Percentiles rank a stretch among this genome's conserved stretches.
phyloP scores from a whole-genome alignment of 2,888 invertebrate genomes.

The Ferdinandea cuprea region DNA sequence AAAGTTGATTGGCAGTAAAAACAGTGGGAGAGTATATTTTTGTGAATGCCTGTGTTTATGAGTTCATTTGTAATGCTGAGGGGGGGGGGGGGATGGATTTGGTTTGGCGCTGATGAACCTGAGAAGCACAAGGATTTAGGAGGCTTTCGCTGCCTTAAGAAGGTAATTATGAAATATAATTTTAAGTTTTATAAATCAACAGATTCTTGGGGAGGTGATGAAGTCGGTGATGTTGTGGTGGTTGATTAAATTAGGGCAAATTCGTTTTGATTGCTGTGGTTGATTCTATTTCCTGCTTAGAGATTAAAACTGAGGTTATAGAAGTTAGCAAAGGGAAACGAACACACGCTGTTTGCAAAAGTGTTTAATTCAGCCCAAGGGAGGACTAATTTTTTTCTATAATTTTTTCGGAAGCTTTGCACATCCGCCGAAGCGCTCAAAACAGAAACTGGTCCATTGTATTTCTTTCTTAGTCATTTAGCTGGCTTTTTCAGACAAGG shows the following conservation, averaged over 20 bases:
- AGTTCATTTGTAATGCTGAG: conserved; percentile 39
- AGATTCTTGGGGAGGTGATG: not conserved
- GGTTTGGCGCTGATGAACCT: not conserved
- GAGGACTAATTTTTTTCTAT: too few species aligned
- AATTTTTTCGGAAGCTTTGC: too few species aligned
- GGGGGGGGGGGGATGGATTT: not conserved
- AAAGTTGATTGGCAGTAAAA: conserved; percentile 70
- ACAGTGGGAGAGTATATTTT: conserved; percentile 45
- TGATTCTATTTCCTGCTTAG: too few species aligned
- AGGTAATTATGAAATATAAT: conserved; percentile 15
- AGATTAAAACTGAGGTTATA: too few species aligned
- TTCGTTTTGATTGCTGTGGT: not conserved
- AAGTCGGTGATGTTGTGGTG: too few species aligned
- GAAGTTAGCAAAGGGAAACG: too few species aligned
- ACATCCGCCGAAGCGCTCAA: too few species aligned
- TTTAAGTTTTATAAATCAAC: conserved; percentile 26
- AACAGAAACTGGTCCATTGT: too few species aligned
- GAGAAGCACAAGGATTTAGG: conserved; percentile 1
- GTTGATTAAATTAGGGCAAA: not conserved
- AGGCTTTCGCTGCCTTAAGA: not conserved
- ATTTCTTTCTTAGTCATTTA: too few species aligned
- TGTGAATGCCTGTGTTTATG: conserved; percentile 52
- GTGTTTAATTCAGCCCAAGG: too few species aligned
- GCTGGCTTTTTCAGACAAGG: too few species aligned
- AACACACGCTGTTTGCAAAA: too few species aligned